Base-by-base conservation (phyloP, 92 coral and sea anemone genomes). In the Desmophyllum pertusum region DNA sequence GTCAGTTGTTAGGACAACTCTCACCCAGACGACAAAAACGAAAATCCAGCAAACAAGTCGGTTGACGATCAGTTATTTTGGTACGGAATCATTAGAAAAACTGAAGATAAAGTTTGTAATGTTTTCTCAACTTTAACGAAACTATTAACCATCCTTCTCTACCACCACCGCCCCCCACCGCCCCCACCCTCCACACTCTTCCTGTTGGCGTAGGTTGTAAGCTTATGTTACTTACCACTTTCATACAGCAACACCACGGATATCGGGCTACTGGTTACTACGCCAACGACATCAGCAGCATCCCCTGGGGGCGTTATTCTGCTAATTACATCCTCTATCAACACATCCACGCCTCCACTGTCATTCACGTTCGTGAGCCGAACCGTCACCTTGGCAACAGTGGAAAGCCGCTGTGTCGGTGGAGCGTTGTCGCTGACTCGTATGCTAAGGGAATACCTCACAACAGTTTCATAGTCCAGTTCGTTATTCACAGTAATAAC, bases 311-410 rank as follows among this genome's bases (percentile, higher is more conserved):
- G 69, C 46, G 93, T 87, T 46, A 92, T 77, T 11, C 53, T 64
- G 52, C 51, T 65, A 6, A 41, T 36, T 39, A 73, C 41, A 62
- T 78, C 85, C 57, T 63, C 41, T 38, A 92, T 64, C 21, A 50
- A 38, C n/a, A 92, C 73, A 72, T 92, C 95, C 31, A 66, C 83
- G 1, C 95, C 95, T 48, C 95, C 95, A 38, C 84, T 86, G 77
- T 92, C 93, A 70, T 83, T 70, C 61, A 55, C 70, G 67, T 80
- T 92, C 33, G 88, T 87, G 63, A 92, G 25, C 43, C 95, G 73
- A 6, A 92, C 85, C 1, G 93, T 92, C 43, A 89, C 88, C 85
- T 79, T 87, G 33, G 93, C 89, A 86, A 87, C 85, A 9, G 75
- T 70, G 14, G 75, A 83, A 30, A 83, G 89, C 45, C 87, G 88